phyloP scores from a whole-genome alignment of 2,113 vertebrate species.

The Pampusana beccarii region DNA sequence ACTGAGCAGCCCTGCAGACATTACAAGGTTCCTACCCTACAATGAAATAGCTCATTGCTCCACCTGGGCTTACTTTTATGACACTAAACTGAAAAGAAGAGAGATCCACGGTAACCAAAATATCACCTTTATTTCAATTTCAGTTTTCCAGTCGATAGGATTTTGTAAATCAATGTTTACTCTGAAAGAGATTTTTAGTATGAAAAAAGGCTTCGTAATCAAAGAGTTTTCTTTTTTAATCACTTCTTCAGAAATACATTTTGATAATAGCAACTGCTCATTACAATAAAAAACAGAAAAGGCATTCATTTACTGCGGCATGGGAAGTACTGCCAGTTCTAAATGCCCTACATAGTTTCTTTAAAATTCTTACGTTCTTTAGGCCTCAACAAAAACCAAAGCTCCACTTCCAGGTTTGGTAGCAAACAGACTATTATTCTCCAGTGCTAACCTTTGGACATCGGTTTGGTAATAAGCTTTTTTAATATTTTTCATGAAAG shows the following conservation, averaged over 20 bases:
- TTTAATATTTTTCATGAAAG: slow-evolving; percentile 85
- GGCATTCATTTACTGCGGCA: slow-evolving; percentile 67
- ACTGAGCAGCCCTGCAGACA: neutral
- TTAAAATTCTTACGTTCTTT: slow-evolving; percentile 62
- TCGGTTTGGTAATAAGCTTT: slow-evolving; percentile 82
- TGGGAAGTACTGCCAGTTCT: slow-evolving; percentile 67
- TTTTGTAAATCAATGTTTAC: slow-evolving; percentile 34
- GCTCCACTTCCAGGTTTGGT: slow-evolving; percentile 93
- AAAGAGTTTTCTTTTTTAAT: slow-evolving; percentile 49
- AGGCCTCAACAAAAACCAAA: slow-evolving; percentile 84
- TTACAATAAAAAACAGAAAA: slow-evolving; percentile 65
- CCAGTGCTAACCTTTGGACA: slow-evolving; percentile 59
- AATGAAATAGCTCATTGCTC: neutral
- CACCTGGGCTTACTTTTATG: neutral
- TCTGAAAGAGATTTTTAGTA: slow-evolving; percentile 27
- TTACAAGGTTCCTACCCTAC: neutral
- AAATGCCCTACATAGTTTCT: slow-evolving; percentile 67
- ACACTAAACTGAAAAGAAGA: neutral
- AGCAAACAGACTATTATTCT: slow-evolving; percentile 87
- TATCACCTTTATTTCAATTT: slow-evolving; percentile 23
- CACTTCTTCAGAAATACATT: slow-evolving; percentile 58
- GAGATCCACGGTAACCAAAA: neutral
- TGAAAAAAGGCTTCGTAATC: slow-evolving; percentile 38
- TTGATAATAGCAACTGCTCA: slow-evolving; percentile 62
- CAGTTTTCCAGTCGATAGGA: neutral